Percentiles rank a stretch among this genome's conserved stretches.
These are phyloP conservation scores for Tachysurus fulvidraco DNA, from an alignment of 2,113 vertebrate genomes.

Conservation along the genomic window DNA sequence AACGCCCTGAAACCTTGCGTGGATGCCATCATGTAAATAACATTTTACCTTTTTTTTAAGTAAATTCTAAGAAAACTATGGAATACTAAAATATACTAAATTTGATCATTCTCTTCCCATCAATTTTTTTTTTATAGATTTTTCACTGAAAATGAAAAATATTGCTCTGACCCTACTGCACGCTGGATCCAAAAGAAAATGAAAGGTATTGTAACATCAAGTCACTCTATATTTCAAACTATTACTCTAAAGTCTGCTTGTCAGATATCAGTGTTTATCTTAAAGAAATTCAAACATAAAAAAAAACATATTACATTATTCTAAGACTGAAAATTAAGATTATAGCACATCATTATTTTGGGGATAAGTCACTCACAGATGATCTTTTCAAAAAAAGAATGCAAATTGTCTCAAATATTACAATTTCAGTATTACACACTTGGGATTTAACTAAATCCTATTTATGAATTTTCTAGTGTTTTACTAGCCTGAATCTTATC, in stretches of 20 bases:
- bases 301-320: neutral
- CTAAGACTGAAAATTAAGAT: neutral
- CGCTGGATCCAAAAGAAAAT: constrained; percentile 33
- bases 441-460: neutral
- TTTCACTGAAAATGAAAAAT: constrained; percentile 35
- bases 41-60: neutral
- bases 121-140: constrained; percentile 28
- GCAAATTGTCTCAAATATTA: neutral
- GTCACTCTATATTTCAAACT: neutral
- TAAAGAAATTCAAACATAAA: neutral
- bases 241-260: neutral
- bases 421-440: too few species aligned
- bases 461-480: neutral
- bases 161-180: constrained; percentile 43
- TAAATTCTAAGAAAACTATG: neutral
- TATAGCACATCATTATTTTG: neutral
- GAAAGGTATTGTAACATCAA: constrained; percentile 35
- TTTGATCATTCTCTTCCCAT: neutral
- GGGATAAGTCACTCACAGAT: neutral
- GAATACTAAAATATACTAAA: neutral
- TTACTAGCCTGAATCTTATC: neutral
- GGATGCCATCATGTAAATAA: constrained; percentile 48
- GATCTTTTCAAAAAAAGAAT: neutral
- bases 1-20: constrained; percentile 49
- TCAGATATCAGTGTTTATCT: neutral